Base-by-base conservation (phyloP, 2,113 vertebrate species). In the Ammodramus savannarum region DNA sequence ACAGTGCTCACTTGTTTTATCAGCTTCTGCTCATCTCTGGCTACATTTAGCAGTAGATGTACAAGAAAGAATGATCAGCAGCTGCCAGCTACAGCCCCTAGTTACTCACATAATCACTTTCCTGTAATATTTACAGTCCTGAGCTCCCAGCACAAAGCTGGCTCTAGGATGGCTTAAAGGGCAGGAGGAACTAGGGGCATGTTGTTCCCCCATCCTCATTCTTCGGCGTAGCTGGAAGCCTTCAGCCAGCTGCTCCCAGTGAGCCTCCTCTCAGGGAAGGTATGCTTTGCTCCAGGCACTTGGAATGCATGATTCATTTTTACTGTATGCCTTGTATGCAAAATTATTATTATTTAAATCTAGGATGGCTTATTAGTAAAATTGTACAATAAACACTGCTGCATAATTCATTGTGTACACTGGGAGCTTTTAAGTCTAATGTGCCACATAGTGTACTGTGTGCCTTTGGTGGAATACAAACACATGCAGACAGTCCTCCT, bases 261-360 rank as follows among this genome's bases (percentile, higher is more conserved):
- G 49, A 67, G 20, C 36, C 22, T 93, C 20, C 44, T 68, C 19
- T 39, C 25, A 31, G 73, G 74, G 85, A 76, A 89, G 55, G 34
- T 79, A 39, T 0, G 1, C 57, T 75, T 93, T 79, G 77, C 74
- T 94, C 44, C 11, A 54, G 90, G 77, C 66, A 29, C 55, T 79
- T 65, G 38, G 41, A 89, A 89, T 18, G 36, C 38, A 22, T 39
- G 55, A 73, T 66, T 91, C 38, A 36, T 66, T 95, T 94, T 54
- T 89, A 67, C 71, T 63, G 51, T 71, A 26, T 9, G n/a, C 11
- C 32, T 75, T 62, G 58, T 55, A 66, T 74, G 67, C 41, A 91
- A 79, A 89, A 79, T 87, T 87, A 72, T 86, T 95, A 59, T 93
- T 95, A 84, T 79, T 85, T 93, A 89, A 93, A 94, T 91, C 44